phyloP scores from a whole-genome alignment of 2,113 vertebrate species.

The Ranitomeya imitator region DNA sequence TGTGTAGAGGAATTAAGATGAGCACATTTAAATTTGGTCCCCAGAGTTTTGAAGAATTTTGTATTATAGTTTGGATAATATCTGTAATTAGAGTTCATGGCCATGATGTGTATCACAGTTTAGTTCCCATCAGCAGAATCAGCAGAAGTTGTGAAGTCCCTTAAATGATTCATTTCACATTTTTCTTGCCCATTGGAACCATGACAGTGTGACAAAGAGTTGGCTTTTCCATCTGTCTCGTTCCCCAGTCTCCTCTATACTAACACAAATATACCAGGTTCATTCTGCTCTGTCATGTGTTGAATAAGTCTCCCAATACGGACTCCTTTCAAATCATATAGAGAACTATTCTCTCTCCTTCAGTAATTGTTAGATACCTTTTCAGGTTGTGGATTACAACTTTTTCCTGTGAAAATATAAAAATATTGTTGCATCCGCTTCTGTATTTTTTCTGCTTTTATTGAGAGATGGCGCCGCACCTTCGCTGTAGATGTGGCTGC shows the following conservation, averaged over 20 bases:
- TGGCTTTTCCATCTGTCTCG: conserved; percentile 2
- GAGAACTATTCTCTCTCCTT: neutral
- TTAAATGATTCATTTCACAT: neutral
- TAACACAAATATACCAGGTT: neutral
- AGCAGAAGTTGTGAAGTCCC: neutral
- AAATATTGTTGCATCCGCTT: too few relatives aligned
- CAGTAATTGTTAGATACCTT: neutral
- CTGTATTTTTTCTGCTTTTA: too few relatives aligned
- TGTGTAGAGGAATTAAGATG: neutral
- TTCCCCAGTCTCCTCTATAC: conserved; percentile 1
- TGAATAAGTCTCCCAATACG: neutral
- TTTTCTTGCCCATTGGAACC: neutral
- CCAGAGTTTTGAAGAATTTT: neutral
- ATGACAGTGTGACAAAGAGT: neutral
- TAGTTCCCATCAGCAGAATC: neutral
- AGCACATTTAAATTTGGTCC: neutral
- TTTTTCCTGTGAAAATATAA: neutral
- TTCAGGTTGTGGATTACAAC: neutral
- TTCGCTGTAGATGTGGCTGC: too few relatives aligned
- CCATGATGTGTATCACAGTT: neutral
- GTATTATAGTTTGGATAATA: neutral
- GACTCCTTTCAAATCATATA: neutral
- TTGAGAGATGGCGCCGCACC: too few relatives aligned
- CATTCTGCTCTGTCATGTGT: neutral
- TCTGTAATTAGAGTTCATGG: neutral